Percentiles rank a stretch among this genome's conserved stretches.
Evolutionary conservation across 1,140 invertebrate genomes (phyloP).

Genomic region (Helicoverpa armigera): DNA sequence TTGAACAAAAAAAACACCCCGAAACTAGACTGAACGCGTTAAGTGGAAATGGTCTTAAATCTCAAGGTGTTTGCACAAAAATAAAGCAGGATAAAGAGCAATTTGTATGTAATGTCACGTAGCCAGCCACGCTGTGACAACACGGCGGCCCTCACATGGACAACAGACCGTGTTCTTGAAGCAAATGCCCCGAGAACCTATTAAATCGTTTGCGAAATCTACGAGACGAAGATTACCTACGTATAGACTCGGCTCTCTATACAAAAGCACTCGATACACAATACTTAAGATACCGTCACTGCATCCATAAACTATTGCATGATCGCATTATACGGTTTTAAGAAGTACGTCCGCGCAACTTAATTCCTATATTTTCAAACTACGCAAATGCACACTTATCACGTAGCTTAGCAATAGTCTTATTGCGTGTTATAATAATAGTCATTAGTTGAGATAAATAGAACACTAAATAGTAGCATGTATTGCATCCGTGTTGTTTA

Average conservation of each 20-base stretch:
- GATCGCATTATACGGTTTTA: constrained; percentile 40
- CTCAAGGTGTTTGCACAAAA: constrained; percentile 58
- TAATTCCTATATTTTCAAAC: constrained; percentile 32
- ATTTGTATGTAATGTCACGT: constrained; percentile 70
- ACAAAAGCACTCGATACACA: constrained; percentile 5
- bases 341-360: constrained; percentile 15
- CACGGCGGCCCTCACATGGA: constrained; percentile 58
- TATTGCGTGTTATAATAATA: constrained; percentile 48
- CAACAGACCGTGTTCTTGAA: constrained; percentile 63
- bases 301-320: constrained; percentile 21
- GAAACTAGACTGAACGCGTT: constrained; percentile 32
- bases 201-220: constrained; percentile 62
- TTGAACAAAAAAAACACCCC: constrained; percentile 1
- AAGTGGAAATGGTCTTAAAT: constrained; percentile 53
- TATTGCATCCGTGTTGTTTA: constrained; percentile 57
- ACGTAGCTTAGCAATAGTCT: constrained; percentile 41
- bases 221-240: constrained; percentile 33
- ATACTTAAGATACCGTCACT: not conserved
- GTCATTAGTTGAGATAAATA: constrained; percentile 56
- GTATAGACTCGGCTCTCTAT: constrained; percentile 22
- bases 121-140: constrained; percentile 59
- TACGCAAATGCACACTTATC: constrained; percentile 39
- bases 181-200: constrained; percentile 53
- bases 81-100: constrained; percentile 60
- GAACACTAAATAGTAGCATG: constrained; percentile 52